These are phyloP conservation scores for Alitta virens DNA, from an alignment of 2,888 invertebrate genomes.

Conservation along the genomic window DNA sequence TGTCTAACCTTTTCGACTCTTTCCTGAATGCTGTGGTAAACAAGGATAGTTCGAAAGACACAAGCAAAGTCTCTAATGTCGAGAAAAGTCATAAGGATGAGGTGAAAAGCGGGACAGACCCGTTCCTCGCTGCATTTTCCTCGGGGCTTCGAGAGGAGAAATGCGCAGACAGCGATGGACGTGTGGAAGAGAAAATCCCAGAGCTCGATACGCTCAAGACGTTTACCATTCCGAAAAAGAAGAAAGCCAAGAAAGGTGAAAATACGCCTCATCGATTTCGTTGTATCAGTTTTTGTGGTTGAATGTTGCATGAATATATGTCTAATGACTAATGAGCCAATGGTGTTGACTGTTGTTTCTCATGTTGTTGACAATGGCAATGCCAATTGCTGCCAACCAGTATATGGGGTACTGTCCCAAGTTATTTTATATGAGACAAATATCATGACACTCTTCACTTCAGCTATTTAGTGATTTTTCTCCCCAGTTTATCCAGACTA, in stretches of 20 bases:
- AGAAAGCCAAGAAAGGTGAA: constrained; percentile 26
- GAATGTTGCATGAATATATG: no score
- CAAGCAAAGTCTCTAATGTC: not conserved
- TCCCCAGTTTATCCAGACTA: no score
- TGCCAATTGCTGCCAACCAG: no score
- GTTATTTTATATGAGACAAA: no score
- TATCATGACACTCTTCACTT: no score
- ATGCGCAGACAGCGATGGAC: not conserved
- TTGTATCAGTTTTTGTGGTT: no score
- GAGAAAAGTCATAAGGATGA: not conserved
- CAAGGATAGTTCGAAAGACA: not conserved
- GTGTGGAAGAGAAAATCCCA: constrained; percentile 12
- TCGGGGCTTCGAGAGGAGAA: not conserved
- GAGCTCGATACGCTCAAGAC: constrained; percentile 27
- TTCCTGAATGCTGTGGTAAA: not conserved
- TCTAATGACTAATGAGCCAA: no score
- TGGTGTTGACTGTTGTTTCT: no score
- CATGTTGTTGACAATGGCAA: no score
- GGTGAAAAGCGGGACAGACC: not conserved
- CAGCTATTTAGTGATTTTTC: no score
- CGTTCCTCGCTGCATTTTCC: not conserved
- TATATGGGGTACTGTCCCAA: no score
- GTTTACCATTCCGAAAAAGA: constrained; percentile 30
- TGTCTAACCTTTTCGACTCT: constrained; percentile 11
- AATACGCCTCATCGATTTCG: not conserved